Conservation (phyloP, 2,797 vertebrate genomes). For the Helicolenus hilgendorfi region DNA sequence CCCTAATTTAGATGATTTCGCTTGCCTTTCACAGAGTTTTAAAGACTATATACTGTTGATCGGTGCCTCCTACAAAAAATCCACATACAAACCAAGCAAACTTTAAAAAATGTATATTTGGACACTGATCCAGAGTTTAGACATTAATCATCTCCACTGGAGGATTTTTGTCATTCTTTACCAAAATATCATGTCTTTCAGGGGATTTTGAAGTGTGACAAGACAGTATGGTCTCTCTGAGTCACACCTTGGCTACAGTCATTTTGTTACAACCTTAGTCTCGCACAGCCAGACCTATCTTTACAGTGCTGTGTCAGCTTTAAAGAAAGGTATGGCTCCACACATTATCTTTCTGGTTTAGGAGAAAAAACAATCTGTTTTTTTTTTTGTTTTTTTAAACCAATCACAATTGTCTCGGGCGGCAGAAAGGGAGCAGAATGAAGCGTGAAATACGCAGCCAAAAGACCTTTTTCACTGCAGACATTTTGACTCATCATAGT, state of each 20-base stretch:
- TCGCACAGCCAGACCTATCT: no score
- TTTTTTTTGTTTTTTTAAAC: no score
- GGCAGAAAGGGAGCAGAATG: no score
- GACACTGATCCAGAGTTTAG: not conserved
- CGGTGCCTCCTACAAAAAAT: not conserved
- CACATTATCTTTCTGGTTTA: no score
- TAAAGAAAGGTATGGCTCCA: no score
- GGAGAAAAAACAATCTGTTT: no score
- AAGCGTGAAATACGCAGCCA: no score
- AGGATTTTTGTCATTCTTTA: not conserved
- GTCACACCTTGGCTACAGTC: not conserved
- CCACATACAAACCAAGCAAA: not conserved
- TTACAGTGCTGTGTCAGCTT: no score
- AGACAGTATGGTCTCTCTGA: not conserved
- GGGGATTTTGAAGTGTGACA: not conserved
- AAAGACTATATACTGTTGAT: not conserved
- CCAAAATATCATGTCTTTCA: not conserved
- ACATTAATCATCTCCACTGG: not conserved
- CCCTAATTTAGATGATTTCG: not conserved
- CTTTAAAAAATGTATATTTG: not conserved
- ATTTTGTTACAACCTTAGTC: not conserved
- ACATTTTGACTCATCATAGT: no score
- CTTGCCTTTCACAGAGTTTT: not conserved
- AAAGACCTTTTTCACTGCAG: no score
- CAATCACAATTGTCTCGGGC: no score